Evolutionary conservation across 1,140 invertebrate species (phyloP).

Genomic region (Sinonovacula constricta): DNA sequence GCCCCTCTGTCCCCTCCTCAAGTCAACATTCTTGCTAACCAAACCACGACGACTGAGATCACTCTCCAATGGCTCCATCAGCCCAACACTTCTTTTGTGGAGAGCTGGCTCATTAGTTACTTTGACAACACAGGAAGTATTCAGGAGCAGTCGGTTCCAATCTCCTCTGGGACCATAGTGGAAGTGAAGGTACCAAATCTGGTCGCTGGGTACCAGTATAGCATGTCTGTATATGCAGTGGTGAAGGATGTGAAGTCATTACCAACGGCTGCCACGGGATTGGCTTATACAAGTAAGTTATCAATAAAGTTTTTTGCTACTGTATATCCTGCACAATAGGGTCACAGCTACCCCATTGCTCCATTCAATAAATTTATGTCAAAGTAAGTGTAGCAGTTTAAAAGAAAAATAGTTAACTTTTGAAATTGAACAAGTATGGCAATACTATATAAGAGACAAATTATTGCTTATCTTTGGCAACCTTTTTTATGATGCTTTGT

Average conservation of each 20-base stretch:
- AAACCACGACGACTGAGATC: slow-evolving; percentile 11
- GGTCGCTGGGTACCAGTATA: slow-evolving; percentile 40
- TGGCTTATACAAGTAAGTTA: slow-evolving; percentile 28
- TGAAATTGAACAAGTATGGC: no score
- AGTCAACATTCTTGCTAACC: neutral
- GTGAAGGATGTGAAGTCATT: neutral
- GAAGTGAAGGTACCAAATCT: slow-evolving; percentile 9
- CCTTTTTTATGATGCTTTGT: no score
- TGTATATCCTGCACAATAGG: no score
- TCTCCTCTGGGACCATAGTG: slow-evolving; percentile 6
- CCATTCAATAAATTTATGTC: no score
- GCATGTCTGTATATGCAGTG: slow-evolving; percentile 31
- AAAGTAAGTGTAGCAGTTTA: no score
- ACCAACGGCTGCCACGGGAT: neutral
- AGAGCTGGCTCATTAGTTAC: slow-evolving; percentile 42
- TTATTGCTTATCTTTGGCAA: no score
- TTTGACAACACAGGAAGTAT: slow-evolving; percentile 7
- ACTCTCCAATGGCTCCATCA: slow-evolving; percentile 39
- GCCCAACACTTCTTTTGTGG: slow-evolving; percentile 30
- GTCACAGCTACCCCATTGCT: no score
- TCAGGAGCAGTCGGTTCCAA: slow-evolving; percentile 6
- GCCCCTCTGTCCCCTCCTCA: slow-evolving; percentile 28
- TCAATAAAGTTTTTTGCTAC: no score
- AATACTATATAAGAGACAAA: no score
- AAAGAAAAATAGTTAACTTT: no score